Evolutionary conservation across 2,797 vertebrate genomes (phyloP), one percentile per base, ranked within the genome.

Genomic region (Cetoscarus ocellatus): DNA sequence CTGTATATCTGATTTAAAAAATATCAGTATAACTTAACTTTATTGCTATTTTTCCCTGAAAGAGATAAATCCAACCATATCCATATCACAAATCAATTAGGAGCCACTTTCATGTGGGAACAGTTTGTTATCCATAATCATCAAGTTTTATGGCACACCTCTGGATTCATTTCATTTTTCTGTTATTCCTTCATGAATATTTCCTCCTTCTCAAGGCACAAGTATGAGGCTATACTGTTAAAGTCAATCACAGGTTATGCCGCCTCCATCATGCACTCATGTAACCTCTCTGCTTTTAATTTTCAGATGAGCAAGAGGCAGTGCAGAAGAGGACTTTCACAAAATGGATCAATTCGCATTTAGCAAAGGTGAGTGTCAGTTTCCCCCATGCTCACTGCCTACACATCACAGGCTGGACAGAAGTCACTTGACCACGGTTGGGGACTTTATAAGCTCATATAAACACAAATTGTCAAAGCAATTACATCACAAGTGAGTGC

Each of bases 311-410:
- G 76, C 98, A 99, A 93, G 97, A 98, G 80, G 94, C 96, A 3
- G 97, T 99, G 68, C 98, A 99, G 91, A 99, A 99, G 91, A 94
- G 98, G 82, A 99, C 98, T 63, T 99, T 99, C 89, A 99, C 98
- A 39, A 99, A 99, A 93, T 99, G 98, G 98, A 99, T 99, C 91
- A 99, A 99, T 87, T 98, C 97, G 86, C 97, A 99, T 88, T 87
- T 99, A 87, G 96, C 96, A 58, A 98, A 99, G 96, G 97, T 98
- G 95, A 93, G 65, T 62, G 51, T 57, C 42, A 44, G 51, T 60
- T 59, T 73, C 45, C 36, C 18, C 14, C 15, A 5, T 34, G 27
- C 36, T 18, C 6, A 15, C 40, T 54, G 34, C 49, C 50, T 27
- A 10, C 50, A 19, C 39, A 27, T 18, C 10, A 38, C 51, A 17